Evolutionary conservation across 2,113 vertebrate species (phyloP).

Genomic region (Cynocephalus volans): DNA sequence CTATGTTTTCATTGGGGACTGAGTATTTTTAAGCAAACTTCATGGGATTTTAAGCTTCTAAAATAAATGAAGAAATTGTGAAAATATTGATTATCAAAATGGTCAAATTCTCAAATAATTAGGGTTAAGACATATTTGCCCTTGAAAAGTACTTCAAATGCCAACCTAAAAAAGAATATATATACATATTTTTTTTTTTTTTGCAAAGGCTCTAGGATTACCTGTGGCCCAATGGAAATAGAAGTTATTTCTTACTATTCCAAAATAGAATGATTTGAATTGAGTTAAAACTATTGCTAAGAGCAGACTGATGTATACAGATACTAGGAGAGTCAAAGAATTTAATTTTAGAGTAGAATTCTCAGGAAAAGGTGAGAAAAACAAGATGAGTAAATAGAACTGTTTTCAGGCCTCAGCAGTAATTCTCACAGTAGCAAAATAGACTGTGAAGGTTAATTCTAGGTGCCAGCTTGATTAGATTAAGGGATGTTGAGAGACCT

Average conservation of each 20-base stretch:
- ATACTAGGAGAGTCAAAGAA: background rate
- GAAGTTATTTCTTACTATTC: background rate
- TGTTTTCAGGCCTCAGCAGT: background rate
- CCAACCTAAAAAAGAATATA: background rate
- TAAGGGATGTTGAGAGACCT: too few relatives aligned
- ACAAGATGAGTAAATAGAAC: background rate
- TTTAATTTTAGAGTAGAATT: conserved; percentile 21
- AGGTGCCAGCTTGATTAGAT: too few relatives aligned
- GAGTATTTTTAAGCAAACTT: conserved; percentile 11
- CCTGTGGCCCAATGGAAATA: background rate
- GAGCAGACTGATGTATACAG: background rate
- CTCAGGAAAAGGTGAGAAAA: conserved; percentile 45
- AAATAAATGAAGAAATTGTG: conserved; percentile 26
- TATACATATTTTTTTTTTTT: background rate
- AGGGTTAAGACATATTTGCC: background rate
- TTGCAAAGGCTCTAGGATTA: background rate
- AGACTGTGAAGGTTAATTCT: too few relatives aligned
- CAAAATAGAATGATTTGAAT: background rate
- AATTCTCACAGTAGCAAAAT: background rate
- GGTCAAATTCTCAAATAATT: background rate
- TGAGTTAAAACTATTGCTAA: background rate
- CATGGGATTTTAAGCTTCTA: background rate
- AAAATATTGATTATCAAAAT: background rate
- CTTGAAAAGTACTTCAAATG: conserved; percentile 6
- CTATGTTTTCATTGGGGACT: background rate